These are phyloP conservation scores for Vulpes lagopus DNA, from an alignment of 2,113 vertebrate genomes.

Conservation along the genomic window DNA sequence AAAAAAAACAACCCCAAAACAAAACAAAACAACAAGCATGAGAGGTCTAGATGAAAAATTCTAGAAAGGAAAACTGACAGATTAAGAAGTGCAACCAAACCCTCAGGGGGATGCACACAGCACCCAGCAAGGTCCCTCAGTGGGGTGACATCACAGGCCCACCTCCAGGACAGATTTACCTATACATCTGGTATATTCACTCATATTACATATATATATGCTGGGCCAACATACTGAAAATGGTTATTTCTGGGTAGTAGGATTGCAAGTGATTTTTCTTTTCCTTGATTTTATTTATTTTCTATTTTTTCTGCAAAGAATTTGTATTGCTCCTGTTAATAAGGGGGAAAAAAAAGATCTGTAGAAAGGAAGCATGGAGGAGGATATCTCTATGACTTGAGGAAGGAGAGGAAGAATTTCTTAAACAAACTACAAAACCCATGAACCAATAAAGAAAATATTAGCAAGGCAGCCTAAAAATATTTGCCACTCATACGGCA, in stretches of 20 bases:
- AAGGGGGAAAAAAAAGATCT: not conserved
- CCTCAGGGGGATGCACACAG: not conserved
- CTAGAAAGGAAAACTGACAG: not conserved
- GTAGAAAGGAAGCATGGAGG: not conserved
- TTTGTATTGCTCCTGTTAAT: not conserved
- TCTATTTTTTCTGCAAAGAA: not conserved
- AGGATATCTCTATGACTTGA: not conserved
- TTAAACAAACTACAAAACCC: not conserved
- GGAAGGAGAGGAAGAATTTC: not conserved
- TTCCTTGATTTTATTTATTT: not conserved
- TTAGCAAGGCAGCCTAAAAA: not conserved
- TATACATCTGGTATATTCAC: not conserved
- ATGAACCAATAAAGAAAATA: not conserved
- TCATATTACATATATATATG: not conserved
- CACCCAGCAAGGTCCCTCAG: not conserved
- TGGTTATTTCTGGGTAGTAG: not conserved
- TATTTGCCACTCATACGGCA: not conserved
- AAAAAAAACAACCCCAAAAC: no score
- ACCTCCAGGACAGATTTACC: rapidly evolving
- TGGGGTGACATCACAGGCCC: not conserved
- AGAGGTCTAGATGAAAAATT: not conserved
- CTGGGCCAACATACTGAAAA: not conserved
- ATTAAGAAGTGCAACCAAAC: not conserved
- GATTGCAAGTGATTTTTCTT: not conserved
- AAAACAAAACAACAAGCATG: not conserved